Conservation (phyloP, 2,113 vertebrate genomes). For the Paralichthys olivaceus region DNA sequence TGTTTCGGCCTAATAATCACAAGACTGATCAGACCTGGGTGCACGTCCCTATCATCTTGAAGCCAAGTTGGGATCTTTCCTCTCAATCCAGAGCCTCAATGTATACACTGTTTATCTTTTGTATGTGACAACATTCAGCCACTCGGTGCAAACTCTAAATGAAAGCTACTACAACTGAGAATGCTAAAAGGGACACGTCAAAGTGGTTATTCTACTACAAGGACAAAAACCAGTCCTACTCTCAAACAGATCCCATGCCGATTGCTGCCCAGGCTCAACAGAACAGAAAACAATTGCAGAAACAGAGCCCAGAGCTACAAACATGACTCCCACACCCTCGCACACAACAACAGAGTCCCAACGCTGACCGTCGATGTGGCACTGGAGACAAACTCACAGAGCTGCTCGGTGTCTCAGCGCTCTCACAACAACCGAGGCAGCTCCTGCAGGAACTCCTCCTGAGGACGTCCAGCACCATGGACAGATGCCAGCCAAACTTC, state of each 20-base stretch:
- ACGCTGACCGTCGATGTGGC: not conserved
- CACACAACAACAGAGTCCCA: not conserved
- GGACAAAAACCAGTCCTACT: not conserved
- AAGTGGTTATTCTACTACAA: no score
- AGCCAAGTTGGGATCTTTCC: no score
- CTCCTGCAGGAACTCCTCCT: not conserved
- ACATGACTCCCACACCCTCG: not conserved
- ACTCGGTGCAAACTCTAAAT: no score
- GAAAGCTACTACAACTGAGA: no score
- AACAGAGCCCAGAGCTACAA: not conserved
- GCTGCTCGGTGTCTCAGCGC: not conserved
- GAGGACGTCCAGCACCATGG: constrained; percentile 75
- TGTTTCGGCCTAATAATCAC: no score
- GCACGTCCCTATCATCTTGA: no score
- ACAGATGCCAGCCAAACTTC: constrained; percentile 60
- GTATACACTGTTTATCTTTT: no score
- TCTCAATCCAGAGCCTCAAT: no score
- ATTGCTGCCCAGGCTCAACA: not conserved
- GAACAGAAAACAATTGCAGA: not conserved
- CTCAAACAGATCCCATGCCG: not conserved
- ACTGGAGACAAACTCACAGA: not conserved
- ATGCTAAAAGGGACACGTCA: no score
- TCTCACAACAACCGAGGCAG: not conserved
- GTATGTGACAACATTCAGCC: no score
- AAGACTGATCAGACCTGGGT: no score